Base-by-base conservation (phyloP, 2,797 vertebrate genomes). In the Leptoclinus maculatus region DNA sequence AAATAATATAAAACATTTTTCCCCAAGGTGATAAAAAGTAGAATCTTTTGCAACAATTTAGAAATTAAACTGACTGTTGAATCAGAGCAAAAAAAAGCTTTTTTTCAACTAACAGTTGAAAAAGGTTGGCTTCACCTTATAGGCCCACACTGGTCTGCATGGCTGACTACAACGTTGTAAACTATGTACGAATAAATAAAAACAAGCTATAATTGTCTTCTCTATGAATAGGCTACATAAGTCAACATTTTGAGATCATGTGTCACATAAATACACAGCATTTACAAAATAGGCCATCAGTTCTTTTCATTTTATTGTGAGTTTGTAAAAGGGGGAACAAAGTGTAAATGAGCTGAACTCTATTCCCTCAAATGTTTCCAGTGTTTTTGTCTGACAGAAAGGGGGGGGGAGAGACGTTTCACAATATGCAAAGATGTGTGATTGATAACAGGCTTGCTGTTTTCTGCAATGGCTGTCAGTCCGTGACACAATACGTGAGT, bases 401-500 rank as follows among this genome's bases (percentile, higher is more conserved):
- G 2, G 36, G 36, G 27, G 74, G 32, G 69, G 74, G 69, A 84
- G 76, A 39, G 71, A 56, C 75, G 81, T 91, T 91, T 91, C 91
- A 92, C 87, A 93, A 93, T 94, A 94, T 95, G 93, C 93, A 94
- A 93, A 95, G 91, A 94, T 92, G 88, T 88, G 91, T 97, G 96
- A 97, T 97, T 96, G 96, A 97, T 97, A 96, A 96, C 96, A 95
- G 96, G 94, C 96, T 97, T 95, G 96, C 95, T 96, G 96, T 97
- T 97, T 97, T 97, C 95, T 95, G 96, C 97, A 91, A 95, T 95
- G 96, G 95, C 96, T 98, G 97, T 98, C 97, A 97, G 94, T 93
- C 93, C 94, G 92, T 97, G 97, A 97, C 97, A 97, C 96, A 97
- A 96, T 96, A 96, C 96, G 97, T 98, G 98, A 99, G 96, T 98